phyloP scores from a whole-genome alignment of 2,113 vertebrate genomes.

The Coreoperca whiteheadi region DNA sequence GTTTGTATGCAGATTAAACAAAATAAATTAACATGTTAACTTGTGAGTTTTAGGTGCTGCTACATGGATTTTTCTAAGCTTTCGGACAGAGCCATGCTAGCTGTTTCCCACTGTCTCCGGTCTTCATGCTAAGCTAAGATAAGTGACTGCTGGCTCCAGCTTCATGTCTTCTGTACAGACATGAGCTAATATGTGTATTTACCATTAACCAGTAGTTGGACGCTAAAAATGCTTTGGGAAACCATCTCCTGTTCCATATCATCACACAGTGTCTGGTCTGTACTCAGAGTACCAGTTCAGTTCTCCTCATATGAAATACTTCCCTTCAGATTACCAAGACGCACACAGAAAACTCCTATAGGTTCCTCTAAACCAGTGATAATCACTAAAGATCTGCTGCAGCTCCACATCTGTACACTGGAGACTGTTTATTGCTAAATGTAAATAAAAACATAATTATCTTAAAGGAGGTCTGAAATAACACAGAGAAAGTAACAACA shows the following conservation, averaged over 20 bases:
- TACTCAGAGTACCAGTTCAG: slow-evolving; percentile 50
- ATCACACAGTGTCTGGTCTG: slow-evolving; percentile 72
- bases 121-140: slow-evolving; percentile 1
- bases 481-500: slow-evolving; percentile 64
- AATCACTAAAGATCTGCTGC: slow-evolving; percentile 52
- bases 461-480: slow-evolving; percentile 53
- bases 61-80: neutral
- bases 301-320: slow-evolving; percentile 35
- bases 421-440: slow-evolving; percentile 69
- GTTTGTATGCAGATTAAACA: neutral
- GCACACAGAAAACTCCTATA: slow-evolving; percentile 39
- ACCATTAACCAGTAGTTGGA: slow-evolving; percentile 1
- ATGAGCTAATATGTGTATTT: slow-evolving; percentile 1
- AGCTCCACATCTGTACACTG: slow-evolving; percentile 20
- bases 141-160: neutral
- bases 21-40: neutral
- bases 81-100: neutral
- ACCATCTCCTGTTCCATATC: slow-evolving; percentile 34
- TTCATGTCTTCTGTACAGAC: slow-evolving; percentile 5
- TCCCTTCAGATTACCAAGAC: slow-evolving; percentile 47
- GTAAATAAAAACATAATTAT: slow-evolving; percentile 41
- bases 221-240: slow-evolving; percentile 53
- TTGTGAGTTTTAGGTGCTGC: neutral
- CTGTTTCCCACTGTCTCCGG: neutral
- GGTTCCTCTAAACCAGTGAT: slow-evolving; percentile 40